Evolutionary conservation across 1,140 invertebrate species (phyloP).

Genomic region (Nomia melanderi): DNA sequence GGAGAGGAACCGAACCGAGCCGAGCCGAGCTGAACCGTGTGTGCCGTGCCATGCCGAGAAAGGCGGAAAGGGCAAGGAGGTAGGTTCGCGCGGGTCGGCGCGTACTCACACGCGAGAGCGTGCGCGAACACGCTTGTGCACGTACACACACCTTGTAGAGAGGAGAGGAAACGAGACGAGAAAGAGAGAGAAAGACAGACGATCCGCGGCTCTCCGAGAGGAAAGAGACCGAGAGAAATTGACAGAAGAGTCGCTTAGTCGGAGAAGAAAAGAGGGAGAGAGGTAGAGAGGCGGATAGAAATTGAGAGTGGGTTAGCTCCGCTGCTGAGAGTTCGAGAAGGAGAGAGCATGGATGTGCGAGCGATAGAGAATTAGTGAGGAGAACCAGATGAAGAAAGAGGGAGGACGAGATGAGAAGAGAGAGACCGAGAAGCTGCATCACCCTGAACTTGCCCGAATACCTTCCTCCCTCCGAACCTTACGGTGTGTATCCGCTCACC

Average conservation of each 20-base stretch:
- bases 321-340: not conserved
- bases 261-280: slow-evolving; percentile 17
- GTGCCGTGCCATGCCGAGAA: not conserved
- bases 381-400: slow-evolving; percentile 5
- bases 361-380: slow-evolving; percentile 28
- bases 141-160: not conserved
- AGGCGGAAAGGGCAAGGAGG: slow-evolving; percentile 17
- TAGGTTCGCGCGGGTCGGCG: slow-evolving; percentile 40
- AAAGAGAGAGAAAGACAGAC: slow-evolving; percentile 10
- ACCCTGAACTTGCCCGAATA: slow-evolving; percentile 74
- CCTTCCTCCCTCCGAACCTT: slow-evolving; percentile 67
- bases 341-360: slow-evolving; percentile 4
- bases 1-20: slow-evolving; percentile 20
- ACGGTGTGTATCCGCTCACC: slow-evolving; percentile 64
- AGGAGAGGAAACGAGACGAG: slow-evolving; percentile 27
- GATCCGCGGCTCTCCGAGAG: too few relatives aligned
- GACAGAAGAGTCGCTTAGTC: slow-evolving; percentile 50
- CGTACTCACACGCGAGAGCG: too few relatives aligned
- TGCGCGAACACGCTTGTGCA: too few relatives aligned
- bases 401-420: slow-evolving; percentile 7
- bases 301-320: slow-evolving; percentile 43
- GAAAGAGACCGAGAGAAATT: slow-evolving; percentile 17
- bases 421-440: slow-evolving; percentile 62
- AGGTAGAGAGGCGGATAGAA: slow-evolving; percentile 33
- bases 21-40: too few relatives aligned